phyloP scores from a whole-genome alignment of 2,113 vertebrate species.

The Campylorhamphus procurvoides region DNA sequence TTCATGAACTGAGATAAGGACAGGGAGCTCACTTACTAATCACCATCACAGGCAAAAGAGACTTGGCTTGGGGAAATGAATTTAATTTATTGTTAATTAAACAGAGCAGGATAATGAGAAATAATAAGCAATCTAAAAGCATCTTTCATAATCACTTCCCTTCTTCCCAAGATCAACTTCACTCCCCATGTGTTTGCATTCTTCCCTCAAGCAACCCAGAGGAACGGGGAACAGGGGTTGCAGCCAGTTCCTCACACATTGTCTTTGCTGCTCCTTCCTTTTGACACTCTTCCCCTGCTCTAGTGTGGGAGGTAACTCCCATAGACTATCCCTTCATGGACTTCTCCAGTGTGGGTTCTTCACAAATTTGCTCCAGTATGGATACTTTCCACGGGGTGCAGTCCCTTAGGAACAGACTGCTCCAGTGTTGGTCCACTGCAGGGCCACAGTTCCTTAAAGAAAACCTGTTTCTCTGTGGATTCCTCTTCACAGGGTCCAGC shows the following conservation, averaged over 20 bases:
- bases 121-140: neutral
- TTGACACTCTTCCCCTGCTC: neutral
- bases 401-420: neutral
- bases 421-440: neutral
- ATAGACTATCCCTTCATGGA: neutral
- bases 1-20: neutral
- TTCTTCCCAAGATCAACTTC: neutral
- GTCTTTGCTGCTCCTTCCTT: neutral
- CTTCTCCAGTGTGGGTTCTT: neutral
- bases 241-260: accelerated
- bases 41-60: neutral
- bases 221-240: accelerated
- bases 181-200: accelerated
- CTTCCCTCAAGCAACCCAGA: accelerated
- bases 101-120: neutral
- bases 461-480: neutral
- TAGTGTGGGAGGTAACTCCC: accelerated
- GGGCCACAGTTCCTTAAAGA: neutral
- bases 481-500: neutral
- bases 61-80: neutral
- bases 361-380: neutral
- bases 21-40: neutral
- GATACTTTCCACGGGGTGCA: neutral
- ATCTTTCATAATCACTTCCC: neutral
- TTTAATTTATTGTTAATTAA: neutral